A percentile compares a stretch with the other conserved stretches of the same genome.
Conservation (phyloP, 2,113 vertebrate species). For the Shinisaurus crocodilurus region DNA sequence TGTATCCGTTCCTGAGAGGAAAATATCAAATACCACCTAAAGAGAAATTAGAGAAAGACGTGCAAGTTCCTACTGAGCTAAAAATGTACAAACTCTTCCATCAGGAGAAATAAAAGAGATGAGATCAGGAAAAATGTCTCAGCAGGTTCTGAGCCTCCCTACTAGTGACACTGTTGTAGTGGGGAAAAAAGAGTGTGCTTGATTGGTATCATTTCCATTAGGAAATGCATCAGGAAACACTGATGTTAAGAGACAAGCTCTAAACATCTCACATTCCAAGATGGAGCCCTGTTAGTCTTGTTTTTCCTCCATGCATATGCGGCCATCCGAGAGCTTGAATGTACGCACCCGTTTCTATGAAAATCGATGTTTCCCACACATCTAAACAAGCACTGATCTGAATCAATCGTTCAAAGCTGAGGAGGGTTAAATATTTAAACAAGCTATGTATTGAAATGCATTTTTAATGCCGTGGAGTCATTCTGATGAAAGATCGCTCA, state of each 20-base stretch:
- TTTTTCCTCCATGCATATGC: slow-evolving; percentile 40
- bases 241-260: background rate
- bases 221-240: slow-evolving; percentile 26
- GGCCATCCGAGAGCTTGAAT: slow-evolving; percentile 64
- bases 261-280: background rate
- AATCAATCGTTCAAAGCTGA: slow-evolving; percentile 82
- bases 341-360: slow-evolving; percentile 75
- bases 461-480: slow-evolving; percentile 84
- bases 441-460: slow-evolving; percentile 85
- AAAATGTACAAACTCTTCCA: background rate
- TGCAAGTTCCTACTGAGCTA: background rate
- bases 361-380: slow-evolving; percentile 79
- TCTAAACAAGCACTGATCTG: slow-evolving; percentile 76
- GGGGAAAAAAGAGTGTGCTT: background rate
- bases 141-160: background rate
- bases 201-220: background rate
- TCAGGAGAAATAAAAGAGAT: too few relatives aligned
- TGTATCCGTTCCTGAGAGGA: background rate
- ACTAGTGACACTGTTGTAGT: background rate
- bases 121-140: background rate
- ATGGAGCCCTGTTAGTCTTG: background rate
- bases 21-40: background rate
- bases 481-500: slow-evolving; percentile 84
- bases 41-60: background rate
- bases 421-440: slow-evolving; percentile 87